Conservation (phyloP, 2,888 invertebrate genomes). For the Lasioglossum oenotherae region DNA sequence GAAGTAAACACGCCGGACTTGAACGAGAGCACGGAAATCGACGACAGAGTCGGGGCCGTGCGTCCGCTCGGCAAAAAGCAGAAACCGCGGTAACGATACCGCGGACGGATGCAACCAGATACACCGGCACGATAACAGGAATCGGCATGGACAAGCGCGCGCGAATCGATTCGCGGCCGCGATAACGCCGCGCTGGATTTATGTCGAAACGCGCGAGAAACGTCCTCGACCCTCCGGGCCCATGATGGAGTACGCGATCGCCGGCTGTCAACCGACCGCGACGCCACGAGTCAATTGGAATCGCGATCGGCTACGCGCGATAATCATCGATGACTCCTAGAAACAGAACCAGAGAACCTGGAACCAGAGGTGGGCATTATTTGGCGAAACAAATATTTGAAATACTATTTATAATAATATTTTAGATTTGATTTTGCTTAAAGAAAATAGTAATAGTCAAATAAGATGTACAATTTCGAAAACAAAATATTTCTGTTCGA, state of each 20-base stretch:
- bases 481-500: too few species aligned
- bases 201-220: conserved; percentile 22
- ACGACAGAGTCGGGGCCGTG: conserved; percentile 24
- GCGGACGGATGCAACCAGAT: conserved; percentile 40
- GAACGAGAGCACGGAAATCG: conserved; percentile 59
- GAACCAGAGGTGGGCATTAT: background rate
- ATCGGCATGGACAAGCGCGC: conserved; percentile 31
- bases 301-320: conserved; percentile 44
- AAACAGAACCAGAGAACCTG: too few species aligned
- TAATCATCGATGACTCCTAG: background rate
- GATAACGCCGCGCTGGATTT: conserved; percentile 42
- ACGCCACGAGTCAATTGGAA: conserved; percentile 63
- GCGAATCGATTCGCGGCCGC: conserved; percentile 19
- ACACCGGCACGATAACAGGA: conserved; percentile 32
- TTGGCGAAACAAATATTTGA: too few species aligned
- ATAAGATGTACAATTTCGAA: too few species aligned
- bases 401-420: too few species aligned
- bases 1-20: conserved; percentile 64
- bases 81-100: conserved; percentile 42
- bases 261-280: conserved; percentile 19
- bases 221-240: conserved; percentile 9
- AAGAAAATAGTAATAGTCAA: too few species aligned
- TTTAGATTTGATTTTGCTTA: too few species aligned
- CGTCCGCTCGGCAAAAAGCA: conserved; percentile 20
- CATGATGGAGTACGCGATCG: conserved; percentile 16